Evolutionary conservation across 2,888 invertebrate genomes (phyloP), one percentile per base, ranked within the genome.

Genomic region (Anthophora plumipes): DNA sequence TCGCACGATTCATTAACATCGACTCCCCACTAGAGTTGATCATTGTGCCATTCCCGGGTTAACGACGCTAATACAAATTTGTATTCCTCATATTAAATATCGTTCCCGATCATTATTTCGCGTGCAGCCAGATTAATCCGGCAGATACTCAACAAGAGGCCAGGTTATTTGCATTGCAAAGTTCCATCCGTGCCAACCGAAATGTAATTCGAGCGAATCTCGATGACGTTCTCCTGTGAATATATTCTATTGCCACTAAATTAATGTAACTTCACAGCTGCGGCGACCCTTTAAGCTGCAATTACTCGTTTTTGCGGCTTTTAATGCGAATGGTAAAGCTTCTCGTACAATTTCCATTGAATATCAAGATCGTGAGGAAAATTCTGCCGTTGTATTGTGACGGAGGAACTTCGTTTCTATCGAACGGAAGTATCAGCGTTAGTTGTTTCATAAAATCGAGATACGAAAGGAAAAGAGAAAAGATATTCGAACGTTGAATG

Each of bases 161-260:
- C 31, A 39, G 55, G 12, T 20, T 20, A 78, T 76, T 78, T 78
- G 77, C 77, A 76, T 68, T 78, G 77, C 68, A 63, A 76, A 76
- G 50, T 63, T 67, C 20, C 52, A 46, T 17, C 46, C 22, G 17
- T n/a, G 3, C 43, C 57, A 46, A 43, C 25, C 61, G 48, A 63
- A 76, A 78, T 57, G 48, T 68, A 63, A 76, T 63, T 76, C 67
- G 76, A 68, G 57, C 41, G 63, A 78, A 69, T 50, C 77, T 46
- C 50, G 37, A 17, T 43, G 50, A 43, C 55, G 43, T 59, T 37
- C 46, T 4, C n/a, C 0, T 22, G 60, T 22, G 64, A 64, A 64
- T 41, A 64, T 41, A 52, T 63, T 68, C 41, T 63, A 77, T 68
- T 76, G 43, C n/a, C 50, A 46, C 31, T 22, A 41, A 77, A 61